Percentiles rank a stretch among this genome's conserved stretches.
Conservation (phyloP, 2,113 vertebrate species). For the Stictonetta naevosa region DNA sequence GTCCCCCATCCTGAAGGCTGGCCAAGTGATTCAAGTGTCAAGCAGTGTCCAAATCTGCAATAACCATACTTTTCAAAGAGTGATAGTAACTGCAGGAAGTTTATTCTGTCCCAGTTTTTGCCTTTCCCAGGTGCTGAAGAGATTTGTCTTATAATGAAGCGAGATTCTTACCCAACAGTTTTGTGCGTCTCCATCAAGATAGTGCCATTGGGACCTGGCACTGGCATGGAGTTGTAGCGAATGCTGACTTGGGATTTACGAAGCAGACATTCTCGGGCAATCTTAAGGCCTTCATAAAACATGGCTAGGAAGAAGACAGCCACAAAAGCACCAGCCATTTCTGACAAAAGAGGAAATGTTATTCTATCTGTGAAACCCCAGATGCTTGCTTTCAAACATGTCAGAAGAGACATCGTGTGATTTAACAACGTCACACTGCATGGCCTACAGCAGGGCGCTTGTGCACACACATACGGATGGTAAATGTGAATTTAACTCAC, state of each 20-base stretch:
- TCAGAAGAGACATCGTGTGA: background rate
- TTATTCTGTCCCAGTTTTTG: background rate
- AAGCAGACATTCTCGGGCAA: constrained; percentile 90
- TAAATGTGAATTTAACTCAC: background rate
- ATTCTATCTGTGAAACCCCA: background rate
- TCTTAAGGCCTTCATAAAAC: constrained; percentile 97
- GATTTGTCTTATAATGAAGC: background rate
- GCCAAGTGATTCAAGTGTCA: background rate
- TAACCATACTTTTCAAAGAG: background rate
- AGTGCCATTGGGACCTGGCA: constrained; percentile 92
- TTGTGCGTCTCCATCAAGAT: constrained; percentile 98
- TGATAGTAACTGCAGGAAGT: background rate
- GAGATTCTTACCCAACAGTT: constrained; percentile 90
- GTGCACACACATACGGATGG: accelerated
- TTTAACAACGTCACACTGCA: background rate
- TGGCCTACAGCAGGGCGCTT: accelerated
- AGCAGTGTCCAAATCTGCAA: background rate
- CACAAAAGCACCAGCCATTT: constrained; percentile 94
- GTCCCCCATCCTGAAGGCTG: background rate
- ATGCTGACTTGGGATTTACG: constrained; percentile 96
- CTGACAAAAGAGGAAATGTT: constrained; percentile 70
- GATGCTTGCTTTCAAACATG: background rate
- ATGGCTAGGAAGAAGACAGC: constrained; percentile 92
- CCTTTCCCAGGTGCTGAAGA: background rate
- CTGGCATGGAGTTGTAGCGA: constrained; percentile 98